Evolutionary conservation across 2,888 invertebrate genomes (phyloP).

Genomic region (Chymomyza caudatula): DNA sequence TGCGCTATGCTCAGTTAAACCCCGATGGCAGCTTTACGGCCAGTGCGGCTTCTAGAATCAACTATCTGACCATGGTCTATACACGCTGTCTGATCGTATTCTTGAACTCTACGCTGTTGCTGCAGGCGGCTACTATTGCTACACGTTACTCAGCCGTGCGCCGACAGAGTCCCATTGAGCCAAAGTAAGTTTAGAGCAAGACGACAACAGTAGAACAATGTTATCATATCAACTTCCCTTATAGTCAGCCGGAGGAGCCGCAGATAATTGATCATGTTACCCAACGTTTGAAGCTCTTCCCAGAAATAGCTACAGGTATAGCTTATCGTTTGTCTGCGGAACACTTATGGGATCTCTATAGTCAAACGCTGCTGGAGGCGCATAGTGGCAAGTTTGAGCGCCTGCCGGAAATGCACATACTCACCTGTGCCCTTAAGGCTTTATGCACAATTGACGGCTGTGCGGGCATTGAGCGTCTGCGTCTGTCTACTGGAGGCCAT

Average conservation of each 20-base stretch:
- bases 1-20: constrained; percentile 95
- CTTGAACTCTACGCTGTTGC: constrained; percentile 85
- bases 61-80: constrained; percentile 92
- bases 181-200: constrained; percentile 84
- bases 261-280: constrained; percentile 95
- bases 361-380: constrained; percentile 87
- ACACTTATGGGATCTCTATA: constrained; percentile 90
- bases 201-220: not conserved
- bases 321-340: constrained; percentile 86
- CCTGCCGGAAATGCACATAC: constrained; percentile 89
- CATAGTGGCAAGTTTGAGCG: constrained; percentile 88
- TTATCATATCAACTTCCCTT: constrained; percentile 28
- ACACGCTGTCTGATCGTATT: constrained; percentile 90
- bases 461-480: constrained; percentile 87
- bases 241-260: constrained; percentile 89
- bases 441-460: constrained; percentile 87
- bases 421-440: constrained; percentile 94
- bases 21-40: constrained; percentile 92
- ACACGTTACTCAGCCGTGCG: constrained; percentile 93
- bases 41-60: constrained; percentile 88
- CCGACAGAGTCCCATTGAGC: constrained; percentile 90
- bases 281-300: constrained; percentile 94
- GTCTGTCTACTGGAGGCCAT: constrained; percentile 96
- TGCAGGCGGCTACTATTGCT: constrained; percentile 91
- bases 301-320: constrained; percentile 87